Base-by-base conservation (phyloP, 2,113 vertebrate genomes). In the Otolemur garnettii region DNA sequence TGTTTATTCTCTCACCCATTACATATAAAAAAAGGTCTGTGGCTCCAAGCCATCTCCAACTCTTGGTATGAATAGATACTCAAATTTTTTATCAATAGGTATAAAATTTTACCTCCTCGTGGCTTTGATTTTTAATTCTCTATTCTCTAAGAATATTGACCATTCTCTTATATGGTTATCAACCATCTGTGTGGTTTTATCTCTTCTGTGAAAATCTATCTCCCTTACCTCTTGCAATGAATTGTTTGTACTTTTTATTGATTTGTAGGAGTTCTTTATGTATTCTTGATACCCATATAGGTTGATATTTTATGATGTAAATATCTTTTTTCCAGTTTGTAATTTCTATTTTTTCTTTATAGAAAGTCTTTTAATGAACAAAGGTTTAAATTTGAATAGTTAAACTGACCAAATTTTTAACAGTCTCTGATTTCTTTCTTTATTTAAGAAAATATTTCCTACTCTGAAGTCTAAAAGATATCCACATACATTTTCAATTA, bases 271-370 rank as follows among this genome's bases (percentile, higher is more conserved):
- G 10, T 88, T 64, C 18, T 26, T 45, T 71, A 57, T 45, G 21
- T 88, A 81, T 84, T 91, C 62, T 92, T 53, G 7, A 30, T 60
- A 38, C 8, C 24, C 55, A 84, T 88, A 89, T 95, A 35, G 69
- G 18, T 60, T 87, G 35, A 28, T 90, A 92, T 84, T 94, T 7
- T 69, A 11, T 50, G 79, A 68, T 55, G 3, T 5, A 89, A 91
- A 0, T 26, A 69, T 90, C 7, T 85, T 96, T 4, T 4, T 91
- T 9, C 4, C 3, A 93, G 35, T 83, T 82, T 66, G 7, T 74
- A 84, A 80, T 33, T 88, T 95, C 22, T 60, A 45, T 80, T 85
- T 93, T 95, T 80, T 30, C 26, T 53, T 80, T 93, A 87, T 55
- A 93, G 45, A 86, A 62, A 53, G 22, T n/a, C 22, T 92, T 91